phyloP scores from a whole-genome alignment of 2,888 invertebrate species.

The Platycheirus rosarum region DNA sequence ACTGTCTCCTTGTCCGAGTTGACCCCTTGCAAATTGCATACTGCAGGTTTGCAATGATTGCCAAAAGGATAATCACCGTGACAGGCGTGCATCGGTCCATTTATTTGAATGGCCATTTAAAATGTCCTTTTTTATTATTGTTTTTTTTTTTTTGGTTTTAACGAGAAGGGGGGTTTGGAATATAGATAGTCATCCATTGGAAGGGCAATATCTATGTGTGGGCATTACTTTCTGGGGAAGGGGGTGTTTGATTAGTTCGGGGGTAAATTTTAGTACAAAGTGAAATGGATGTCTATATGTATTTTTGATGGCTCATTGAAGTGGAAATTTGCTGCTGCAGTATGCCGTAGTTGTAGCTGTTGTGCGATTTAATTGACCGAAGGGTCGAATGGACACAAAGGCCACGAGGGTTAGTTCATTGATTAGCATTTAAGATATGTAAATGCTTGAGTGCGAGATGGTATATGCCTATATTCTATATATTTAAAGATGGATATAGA shows the following conservation, averaged over 20 bases:
- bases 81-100: slow-evolving; percentile 69
- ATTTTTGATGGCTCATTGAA: slow-evolving; percentile 65
- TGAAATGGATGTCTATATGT: slow-evolving; percentile 43
- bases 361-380: slow-evolving; percentile 58
- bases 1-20: slow-evolving; percentile 20
- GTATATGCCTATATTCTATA: neutral
- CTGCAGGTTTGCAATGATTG: slow-evolving; percentile 71
- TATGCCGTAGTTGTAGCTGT: slow-evolving; percentile 9
- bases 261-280: slow-evolving; percentile 43
- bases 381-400: slow-evolving; percentile 41
- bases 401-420: slow-evolving; percentile 57
- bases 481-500: slow-evolving; percentile 3
- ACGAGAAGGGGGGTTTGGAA: neutral
- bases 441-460: slow-evolving; percentile 32
- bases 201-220: neutral
- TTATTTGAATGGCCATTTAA: slow-evolving; percentile 70
- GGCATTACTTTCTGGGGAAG: slow-evolving; percentile 35
- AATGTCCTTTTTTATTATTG: slow-evolving; percentile 40
- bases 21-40: slow-evolving; percentile 69
- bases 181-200: neutral
- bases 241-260: slow-evolving; percentile 72
- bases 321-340: slow-evolving; percentile 64
- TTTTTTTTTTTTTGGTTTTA: slow-evolving; percentile 36
- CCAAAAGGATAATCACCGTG: slow-evolving; percentile 73
- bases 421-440: slow-evolving; percentile 68